Evolutionary conservation across 1,140 invertebrate genomes (phyloP), one percentile per base, ranked within the genome.

Genomic region (Campoletis sonorensis): DNA sequence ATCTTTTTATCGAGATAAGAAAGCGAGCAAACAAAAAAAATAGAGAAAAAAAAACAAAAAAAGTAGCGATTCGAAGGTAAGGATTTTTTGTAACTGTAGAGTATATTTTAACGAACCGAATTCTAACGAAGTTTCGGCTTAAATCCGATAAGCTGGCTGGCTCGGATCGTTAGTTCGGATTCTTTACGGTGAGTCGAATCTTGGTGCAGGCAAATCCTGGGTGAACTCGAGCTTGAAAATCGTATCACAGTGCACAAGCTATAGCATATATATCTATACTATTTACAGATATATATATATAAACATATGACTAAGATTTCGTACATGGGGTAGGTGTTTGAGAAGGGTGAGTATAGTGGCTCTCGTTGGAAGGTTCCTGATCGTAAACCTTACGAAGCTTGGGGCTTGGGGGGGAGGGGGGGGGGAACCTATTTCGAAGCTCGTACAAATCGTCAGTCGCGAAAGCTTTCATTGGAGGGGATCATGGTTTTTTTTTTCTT

Each of bases 191-290:
- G 75, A 33, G 26, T 54, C 26, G 40, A 77, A 77, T n/a, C 33
- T 64, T 30, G 49, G 75, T 70, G 67, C 67, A 54, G 45, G 49
- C 72, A 75, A 75, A 75, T 75, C 45, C 27, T 61, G 16, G n/a
- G 27, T 37, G 75, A 64, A 37, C 54, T 77, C 75, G 21, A 77
- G 75, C 75, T 77, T 77, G 51, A 77, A 77, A 77, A 77, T 77
- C 75, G 75, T 61, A 64, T 77, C 27, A 21, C 51, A 18, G 40
- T 75, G 72, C n/a, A 33, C 45, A n/a, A 75, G 75, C 40, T 45
- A 10, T 1, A n/a, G 51, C n/a, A n/a, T 75, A 27, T 58, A 49
- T 72, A 49, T 30, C 3, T 15, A 11, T 58, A 21, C 8, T 33
- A 7, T 33, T 4, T 33, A 33, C 33, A 70, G 37, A 33, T 77